Base-by-base conservation (phyloP, 1,140 invertebrate species). In the Diprion similis region DNA sequence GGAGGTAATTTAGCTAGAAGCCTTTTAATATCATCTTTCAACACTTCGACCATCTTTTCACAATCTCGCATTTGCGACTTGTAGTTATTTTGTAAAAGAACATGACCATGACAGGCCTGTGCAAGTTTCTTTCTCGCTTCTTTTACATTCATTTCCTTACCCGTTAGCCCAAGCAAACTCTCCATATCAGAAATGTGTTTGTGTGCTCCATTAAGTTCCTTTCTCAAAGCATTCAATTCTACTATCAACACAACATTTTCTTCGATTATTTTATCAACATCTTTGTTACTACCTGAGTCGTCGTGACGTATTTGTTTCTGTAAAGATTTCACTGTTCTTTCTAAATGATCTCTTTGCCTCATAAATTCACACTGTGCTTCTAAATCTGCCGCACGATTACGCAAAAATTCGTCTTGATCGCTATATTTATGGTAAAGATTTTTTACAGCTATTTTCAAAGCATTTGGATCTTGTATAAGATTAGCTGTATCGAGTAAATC, bases 331-430 rank as follows among this genome's bases (percentile, higher is more conserved):
- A 96, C 88, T 10, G 94, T 94, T 69, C 90, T 91, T 84, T 96
- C 95, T 15, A 95, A 87, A 80, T 96, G 94, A 76, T 94, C 92
- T 19, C 94, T 88, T 83, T 97, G 95, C 13, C 94, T 89, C 71
- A 92, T 89, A 80, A 96, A 94, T 84, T 96, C 95, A 48, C 92
- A 91, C 65, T 94, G 92, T 4, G 93, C 93, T 70, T 95, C 93
- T 8, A 91, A 90, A 79, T 94, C 93, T 2, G 91, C 90, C 18
- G 89, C 87, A 13, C 91, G 91, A 66, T 87, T 91, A 7, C 90
- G 88, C 51, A 91, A 87, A 65, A 94, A 91, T 76, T 93, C 90
- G 70, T 91, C 90, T 73, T 92, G 91, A 18, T 90, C 90, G 66
- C 93, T 94, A 80, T 96, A 95, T 80, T 93, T 94, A 70, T 93